These are phyloP conservation scores for Oncorhynchus kisutch DNA, from an alignment of 2,113 vertebrate genomes.

Conservation along the genomic window DNA sequence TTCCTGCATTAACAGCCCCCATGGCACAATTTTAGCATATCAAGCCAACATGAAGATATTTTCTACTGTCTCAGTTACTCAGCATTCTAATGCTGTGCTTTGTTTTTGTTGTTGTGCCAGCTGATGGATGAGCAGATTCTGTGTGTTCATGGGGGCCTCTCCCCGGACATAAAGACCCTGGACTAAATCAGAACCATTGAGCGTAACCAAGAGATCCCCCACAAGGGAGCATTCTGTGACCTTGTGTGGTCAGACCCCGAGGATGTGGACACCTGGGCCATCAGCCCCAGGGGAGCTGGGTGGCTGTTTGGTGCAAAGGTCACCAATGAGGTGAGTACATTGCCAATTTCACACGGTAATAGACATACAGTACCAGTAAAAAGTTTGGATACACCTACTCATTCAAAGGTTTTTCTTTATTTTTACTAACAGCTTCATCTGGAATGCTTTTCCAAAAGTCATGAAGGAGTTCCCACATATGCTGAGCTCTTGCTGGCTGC, in stretches of 20 bases:
- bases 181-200: conserved; percentile 97
- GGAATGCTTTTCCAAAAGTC: no score
- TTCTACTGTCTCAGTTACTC: no score
- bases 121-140: conserved; percentile 96
- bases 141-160: conserved; percentile 94
- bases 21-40: no score
- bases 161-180: conserved; percentile 96
- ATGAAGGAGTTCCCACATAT: no score
- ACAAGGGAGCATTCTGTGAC: conserved; percentile 97
- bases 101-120: conserved; percentile 56
- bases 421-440: no score
- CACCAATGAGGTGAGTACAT: conserved; percentile 81
- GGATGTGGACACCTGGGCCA: conserved; percentile 96
- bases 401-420: no score
- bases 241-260: conserved; percentile 96
- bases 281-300: conserved; percentile 93
- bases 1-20: no score
- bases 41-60: no score
- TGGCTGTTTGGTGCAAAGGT: conserved; percentile 98
- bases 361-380: no score
- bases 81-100: background rate
- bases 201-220: conserved; percentile 94
- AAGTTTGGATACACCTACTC: no score
- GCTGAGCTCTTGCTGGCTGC: no score
- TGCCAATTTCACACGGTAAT: no score